Evolutionary conservation across 2,888 invertebrate genomes (phyloP).

Genomic region (Tetranychus truncatus): DNA sequence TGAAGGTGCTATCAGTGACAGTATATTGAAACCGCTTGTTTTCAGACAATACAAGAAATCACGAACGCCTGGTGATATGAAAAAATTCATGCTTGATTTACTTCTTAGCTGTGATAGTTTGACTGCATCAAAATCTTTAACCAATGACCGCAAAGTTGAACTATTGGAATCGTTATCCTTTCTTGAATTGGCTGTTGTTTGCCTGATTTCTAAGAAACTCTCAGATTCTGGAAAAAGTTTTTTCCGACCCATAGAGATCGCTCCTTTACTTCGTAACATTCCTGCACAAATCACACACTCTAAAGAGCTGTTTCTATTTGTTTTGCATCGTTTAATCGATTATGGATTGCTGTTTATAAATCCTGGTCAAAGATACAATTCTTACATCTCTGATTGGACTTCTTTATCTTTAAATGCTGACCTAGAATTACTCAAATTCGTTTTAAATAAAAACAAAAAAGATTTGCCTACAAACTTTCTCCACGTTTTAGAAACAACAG

Average conservation of each 20-base stretch:
- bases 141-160: not conserved
- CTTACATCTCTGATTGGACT: conserved; percentile 5
- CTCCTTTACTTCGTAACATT: not conserved
- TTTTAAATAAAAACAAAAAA: not conserved
- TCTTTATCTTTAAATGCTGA: not conserved
- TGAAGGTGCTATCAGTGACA: not conserved
- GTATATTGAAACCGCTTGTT: not conserved
- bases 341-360: not conserved
- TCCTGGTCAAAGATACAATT: not conserved
- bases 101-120: not conserved
- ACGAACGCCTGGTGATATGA: not conserved
- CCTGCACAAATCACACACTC: not conserved
- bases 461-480: conserved; percentile 4
- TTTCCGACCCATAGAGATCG: not conserved
- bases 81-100: not conserved
- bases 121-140: not conserved
- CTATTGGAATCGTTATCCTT: not conserved
- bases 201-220: not conserved
- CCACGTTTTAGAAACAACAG: not conserved
- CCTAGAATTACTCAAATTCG: not conserved
- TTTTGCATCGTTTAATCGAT: not conserved
- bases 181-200: not conserved
- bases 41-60: not conserved
- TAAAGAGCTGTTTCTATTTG: not conserved
- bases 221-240: too few relatives aligned